Evolutionary conservation across 2,113 vertebrate genomes (phyloP), one percentile per base, ranked within the genome.

Genomic region (Garra rufa): DNA sequence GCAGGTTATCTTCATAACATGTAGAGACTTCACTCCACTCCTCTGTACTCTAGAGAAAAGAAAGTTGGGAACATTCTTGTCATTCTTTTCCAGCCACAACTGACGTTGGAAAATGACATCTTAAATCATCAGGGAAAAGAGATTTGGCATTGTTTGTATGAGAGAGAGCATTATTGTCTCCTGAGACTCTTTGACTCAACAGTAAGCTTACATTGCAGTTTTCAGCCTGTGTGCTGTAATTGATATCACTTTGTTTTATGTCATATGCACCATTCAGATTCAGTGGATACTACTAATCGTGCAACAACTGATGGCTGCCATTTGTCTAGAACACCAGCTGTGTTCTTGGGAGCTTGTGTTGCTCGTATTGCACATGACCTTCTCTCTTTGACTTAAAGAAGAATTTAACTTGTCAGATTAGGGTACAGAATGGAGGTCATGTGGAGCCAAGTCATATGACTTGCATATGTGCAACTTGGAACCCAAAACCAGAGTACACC

Each of bases 31-130:
- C 21, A n/a, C 34, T 15, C 19, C 30, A 57, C 11, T 55, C 2
- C 57, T 6, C 21, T 78, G 34, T 14, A 77, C 8, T n/a, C 34
- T 19, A 71, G 44, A 52, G 52, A 70, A 43, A 70, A 85, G 41
- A 63, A 46, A 34, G 14, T 71, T 21, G 14, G 34, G 73, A 63
- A 73, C 85, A 83, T 86, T 86, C 63, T 52, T 70, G 15, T 38
- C 57, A 83, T 82, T 70, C 50, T 61, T 86, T 52, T 59, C 26
- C 10, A 63, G 74, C 30, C 28, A 38, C 26, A 75, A 73, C 73
- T 57, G 19, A 26, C 38, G n/a, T 30, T 52, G 55, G 76, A 61
- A 73, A 26, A 85, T 24, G 0, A 30, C 17, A 7, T 34, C 34
- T 44, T 43, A 17, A 80, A 21, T 50, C 59, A 28, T n/a, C 30